Evolutionary conservation across 2,113 vertebrate genomes (phyloP).

Genomic region (Pelusios castaneus): DNA sequence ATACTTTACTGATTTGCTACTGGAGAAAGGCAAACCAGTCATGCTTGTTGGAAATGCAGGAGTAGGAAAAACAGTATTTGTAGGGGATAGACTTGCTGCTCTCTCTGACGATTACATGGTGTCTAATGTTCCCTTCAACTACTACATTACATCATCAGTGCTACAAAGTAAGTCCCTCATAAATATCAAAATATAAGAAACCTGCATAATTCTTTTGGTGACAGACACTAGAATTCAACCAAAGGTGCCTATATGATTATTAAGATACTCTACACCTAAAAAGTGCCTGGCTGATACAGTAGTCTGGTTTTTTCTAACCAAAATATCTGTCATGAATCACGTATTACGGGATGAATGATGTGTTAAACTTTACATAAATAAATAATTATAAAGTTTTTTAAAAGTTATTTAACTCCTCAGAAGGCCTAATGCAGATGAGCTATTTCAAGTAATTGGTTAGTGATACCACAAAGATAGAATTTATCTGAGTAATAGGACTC

Average conservation of each 20-base stretch:
- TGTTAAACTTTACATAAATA: background rate
- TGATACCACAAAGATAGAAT: background rate
- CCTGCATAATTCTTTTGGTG: background rate
- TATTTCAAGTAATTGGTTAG: background rate
- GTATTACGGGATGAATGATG: background rate
- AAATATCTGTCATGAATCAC: background rate
- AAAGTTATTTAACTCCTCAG: background rate
- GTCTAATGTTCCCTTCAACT: constrained; percentile 65
- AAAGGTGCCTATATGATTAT: accelerated
- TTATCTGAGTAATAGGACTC: background rate
- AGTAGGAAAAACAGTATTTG: constrained; percentile 64
- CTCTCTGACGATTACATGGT: constrained; percentile 57
- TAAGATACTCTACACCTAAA: background rate
- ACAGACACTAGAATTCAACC: background rate
- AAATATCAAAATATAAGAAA: background rate
- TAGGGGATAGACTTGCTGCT: constrained; percentile 13
- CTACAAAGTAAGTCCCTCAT: constrained; percentile 60
- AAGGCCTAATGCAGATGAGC: background rate
- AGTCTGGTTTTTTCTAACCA: background rate
- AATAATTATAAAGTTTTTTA: no score
- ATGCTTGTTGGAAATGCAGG: constrained; percentile 64
- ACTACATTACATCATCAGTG: constrained; percentile 48
- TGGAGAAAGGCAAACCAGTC: constrained; percentile 62
- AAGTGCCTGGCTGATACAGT: background rate
- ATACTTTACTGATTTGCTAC: constrained; percentile 64